Conservation (phyloP, 2,888 invertebrate species). For the Nomada ferruginata region DNA sequence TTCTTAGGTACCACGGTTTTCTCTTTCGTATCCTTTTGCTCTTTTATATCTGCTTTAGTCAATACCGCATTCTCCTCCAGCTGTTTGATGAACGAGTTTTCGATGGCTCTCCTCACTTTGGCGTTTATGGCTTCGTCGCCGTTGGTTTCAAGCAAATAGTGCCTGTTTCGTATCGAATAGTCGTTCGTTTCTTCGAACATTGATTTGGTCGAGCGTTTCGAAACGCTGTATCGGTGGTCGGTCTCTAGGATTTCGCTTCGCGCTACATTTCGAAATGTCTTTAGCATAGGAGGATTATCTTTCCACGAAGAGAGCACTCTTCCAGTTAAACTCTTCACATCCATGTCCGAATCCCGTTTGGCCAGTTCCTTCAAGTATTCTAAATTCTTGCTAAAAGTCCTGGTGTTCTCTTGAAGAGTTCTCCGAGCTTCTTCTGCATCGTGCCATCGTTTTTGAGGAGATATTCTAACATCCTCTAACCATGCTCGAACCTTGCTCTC, state of each 20-base stretch:
- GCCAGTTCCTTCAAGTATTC: slow-evolving; percentile 74
- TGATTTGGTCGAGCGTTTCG: slow-evolving; percentile 79
- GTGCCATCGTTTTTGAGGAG: slow-evolving; percentile 78
- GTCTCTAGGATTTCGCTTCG: slow-evolving; percentile 79
- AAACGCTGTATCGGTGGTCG: slow-evolving; percentile 76
- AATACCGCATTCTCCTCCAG: slow-evolving; percentile 78
- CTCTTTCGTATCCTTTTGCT: background rate
- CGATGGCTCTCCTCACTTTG: slow-evolving; percentile 80
- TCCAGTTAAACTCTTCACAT: slow-evolving; percentile 24
- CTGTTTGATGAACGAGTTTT: slow-evolving; percentile 81
- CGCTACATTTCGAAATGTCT: slow-evolving; percentile 75
- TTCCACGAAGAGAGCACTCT: slow-evolving; percentile 72
- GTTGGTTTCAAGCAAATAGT: background rate
- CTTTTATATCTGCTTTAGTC: slow-evolving; percentile 3
- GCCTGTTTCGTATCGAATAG: slow-evolving; percentile 52
- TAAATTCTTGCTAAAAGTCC: slow-evolving; percentile 68
- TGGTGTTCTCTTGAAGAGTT: slow-evolving; percentile 69
- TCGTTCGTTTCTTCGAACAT: slow-evolving; percentile 78
- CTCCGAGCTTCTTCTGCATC: slow-evolving; percentile 69
- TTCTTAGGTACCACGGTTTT: background rate
- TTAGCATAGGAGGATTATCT: slow-evolving; percentile 74
- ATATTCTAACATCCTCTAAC: slow-evolving; percentile 81
- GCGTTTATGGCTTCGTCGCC: slow-evolving; percentile 74
- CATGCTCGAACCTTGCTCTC: slow-evolving; percentile 82
- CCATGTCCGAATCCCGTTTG: slow-evolving; percentile 68